phyloP scores from a whole-genome alignment of 2,113 vertebrate genomes.

The Anthoscopus minutus region DNA sequence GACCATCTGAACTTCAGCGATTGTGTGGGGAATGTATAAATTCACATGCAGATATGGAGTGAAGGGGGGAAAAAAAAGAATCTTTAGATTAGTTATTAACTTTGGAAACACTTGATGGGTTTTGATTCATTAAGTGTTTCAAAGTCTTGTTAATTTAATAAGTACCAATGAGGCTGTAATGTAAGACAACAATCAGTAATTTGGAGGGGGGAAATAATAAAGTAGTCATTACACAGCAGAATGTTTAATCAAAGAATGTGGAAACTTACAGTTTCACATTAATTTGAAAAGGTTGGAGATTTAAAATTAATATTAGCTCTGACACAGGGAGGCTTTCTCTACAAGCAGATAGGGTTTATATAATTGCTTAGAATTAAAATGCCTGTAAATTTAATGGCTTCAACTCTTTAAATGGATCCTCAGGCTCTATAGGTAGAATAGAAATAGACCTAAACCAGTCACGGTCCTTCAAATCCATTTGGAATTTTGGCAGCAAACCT shows the following conservation, averaged over 20 bases:
- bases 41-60: constrained; percentile 27
- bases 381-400: constrained; percentile 28
- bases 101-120: constrained; percentile 69
- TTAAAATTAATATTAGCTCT: constrained; percentile 55
- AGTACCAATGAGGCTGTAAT: constrained; percentile 62
- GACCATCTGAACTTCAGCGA: constrained; percentile 27
- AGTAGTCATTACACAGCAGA: constrained; percentile 68
- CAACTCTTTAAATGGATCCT: neutral
- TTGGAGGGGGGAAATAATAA: constrained; percentile 59
- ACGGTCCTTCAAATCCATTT: neutral
- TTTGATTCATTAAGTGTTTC: constrained; percentile 71
- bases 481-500: neutral
- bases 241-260: constrained; percentile 68
- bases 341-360: constrained; percentile 21
- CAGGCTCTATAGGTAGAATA: neutral
- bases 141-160: constrained; percentile 72
- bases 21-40: constrained; percentile 48
- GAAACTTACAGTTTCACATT: constrained; percentile 54
- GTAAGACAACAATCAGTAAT: constrained; percentile 74
- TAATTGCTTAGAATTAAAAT: constrained; percentile 56
- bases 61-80: neutral
- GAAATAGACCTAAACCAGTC: neutral
- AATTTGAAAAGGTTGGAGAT: constrained; percentile 57
- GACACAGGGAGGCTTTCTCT: constrained; percentile 25
- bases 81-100: constrained; percentile 54